Conservation (phyloP, 2,113 vertebrate species). For the Mustela lutreola region DNA sequence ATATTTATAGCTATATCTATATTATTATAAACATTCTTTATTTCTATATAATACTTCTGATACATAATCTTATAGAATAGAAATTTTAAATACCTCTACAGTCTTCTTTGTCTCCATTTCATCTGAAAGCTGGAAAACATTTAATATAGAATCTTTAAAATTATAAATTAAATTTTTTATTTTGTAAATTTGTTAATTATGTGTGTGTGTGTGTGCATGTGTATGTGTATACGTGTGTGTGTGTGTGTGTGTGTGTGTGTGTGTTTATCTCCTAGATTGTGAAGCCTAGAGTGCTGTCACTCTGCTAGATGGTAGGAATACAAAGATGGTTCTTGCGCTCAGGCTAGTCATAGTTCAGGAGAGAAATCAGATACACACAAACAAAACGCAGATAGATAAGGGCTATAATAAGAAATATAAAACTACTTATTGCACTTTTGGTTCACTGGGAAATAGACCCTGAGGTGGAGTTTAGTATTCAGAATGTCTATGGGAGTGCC, state of each 20-base stretch:
- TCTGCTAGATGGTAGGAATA: not conserved
- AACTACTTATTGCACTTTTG: not conserved
- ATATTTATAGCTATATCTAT: not conserved
- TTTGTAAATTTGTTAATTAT: not conserved
- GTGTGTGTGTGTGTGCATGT: not conserved
- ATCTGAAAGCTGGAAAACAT: constrained; percentile 79
- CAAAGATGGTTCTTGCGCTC: not conserved
- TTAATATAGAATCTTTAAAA: constrained; percentile 58
- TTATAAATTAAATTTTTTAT: constrained; percentile 42
- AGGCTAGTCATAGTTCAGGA: not conserved
- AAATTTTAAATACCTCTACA: constrained; percentile 80
- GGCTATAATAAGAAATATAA: constrained; percentile 6
- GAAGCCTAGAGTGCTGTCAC: not conserved
- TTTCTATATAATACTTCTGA: not conserved
- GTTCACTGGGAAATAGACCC: not conserved
- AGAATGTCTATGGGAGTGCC: not conserved
- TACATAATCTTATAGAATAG: constrained; percentile 17
- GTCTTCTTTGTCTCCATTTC: constrained; percentile 70
- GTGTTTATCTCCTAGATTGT: not conserved
- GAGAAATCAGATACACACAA: not conserved
- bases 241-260: too few relatives aligned
- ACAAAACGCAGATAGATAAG: not conserved
- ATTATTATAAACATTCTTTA: constrained; percentile 32
- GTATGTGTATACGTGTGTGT: too few relatives aligned
- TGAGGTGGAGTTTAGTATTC: not conserved